Base-by-base conservation (phyloP, 1,140 invertebrate genomes). In the Chrysomallon squamiferum region DNA sequence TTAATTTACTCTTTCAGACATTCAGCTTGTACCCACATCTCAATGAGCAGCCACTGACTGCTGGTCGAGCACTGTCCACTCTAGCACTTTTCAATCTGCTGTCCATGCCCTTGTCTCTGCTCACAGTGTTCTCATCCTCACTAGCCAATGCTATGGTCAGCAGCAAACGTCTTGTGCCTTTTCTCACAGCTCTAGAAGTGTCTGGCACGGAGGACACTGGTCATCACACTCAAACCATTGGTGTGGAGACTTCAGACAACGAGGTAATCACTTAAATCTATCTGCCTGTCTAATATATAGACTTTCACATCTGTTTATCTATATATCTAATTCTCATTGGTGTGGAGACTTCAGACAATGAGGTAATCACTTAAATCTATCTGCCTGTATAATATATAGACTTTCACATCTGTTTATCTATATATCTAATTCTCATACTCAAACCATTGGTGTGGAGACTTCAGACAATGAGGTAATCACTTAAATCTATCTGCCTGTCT, bases 51-150 rank as follows among this genome's bases (percentile, higher is more conserved):
- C 85, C 88, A 49, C 85, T 93, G 45, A 89, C 89, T 59, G 88
- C 92, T 58, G 89, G 90, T 9, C 90, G 90, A 70, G 89, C 94
- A 0, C 97, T 98, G 78, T 98, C 96, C 1, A 93, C 91, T 65
- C 90, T 99, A 59, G 94, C 97, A 0, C 84, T 99, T 41, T 90
- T 99, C 41, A 96, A 97, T 78, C 96, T 99, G 91, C 87, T 99
- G 25, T 96, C 97, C 69, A 89, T 90, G 30, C 96, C 97, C 2
- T 86, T 99, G 30, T 98, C 98, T 86, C 91, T 95, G 0, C 95
- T 99, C 85, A 96, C 96, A 0, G 97, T 96, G 93, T 95, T 98
- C 6, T 85, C 98, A 2, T 97, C 96, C 85, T 95, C 95, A 0
- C 83, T 98, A 0, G 92, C 95, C 7, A 95, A 97, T 86, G 94